Evolutionary conservation across 2,797 vertebrate genomes (phyloP).

Genomic region (Schizopygopsis malacanthus): DNA sequence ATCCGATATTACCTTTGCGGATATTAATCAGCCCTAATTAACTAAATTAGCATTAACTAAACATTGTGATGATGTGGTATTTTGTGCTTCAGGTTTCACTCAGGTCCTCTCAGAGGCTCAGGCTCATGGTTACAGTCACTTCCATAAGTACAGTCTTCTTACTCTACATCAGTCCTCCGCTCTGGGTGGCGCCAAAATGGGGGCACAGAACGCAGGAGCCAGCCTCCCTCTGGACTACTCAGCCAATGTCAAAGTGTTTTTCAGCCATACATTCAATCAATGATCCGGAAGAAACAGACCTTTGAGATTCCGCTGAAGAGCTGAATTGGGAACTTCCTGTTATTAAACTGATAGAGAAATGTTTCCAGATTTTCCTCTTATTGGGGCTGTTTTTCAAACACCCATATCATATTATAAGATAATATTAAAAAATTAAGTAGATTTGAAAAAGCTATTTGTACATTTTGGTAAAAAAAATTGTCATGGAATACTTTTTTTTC

Average conservation of each 20-base stretch:
- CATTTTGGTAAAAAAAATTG: neutral
- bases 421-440: neutral
- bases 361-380: neutral
- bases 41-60: neutral
- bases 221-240: constrained; percentile 80
- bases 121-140: constrained; percentile 62
- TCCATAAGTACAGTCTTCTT: constrained; percentile 86
- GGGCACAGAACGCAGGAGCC: constrained; percentile 74
- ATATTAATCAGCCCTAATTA: neutral
- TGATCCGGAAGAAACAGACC: neutral
- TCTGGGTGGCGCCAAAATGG: constrained; percentile 85
- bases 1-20: neutral
- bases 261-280: constrained; percentile 78
- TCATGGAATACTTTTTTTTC: neutral
- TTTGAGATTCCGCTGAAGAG: constrained; percentile 31
- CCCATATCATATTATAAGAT: neutral
- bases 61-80: constrained; percentile 39
- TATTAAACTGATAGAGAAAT: constrained; percentile 1
- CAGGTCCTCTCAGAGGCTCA: constrained; percentile 72
- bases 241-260: constrained; percentile 81
- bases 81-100: constrained; percentile 80
- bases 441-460: neutral
- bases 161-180: constrained; percentile 83
- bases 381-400: neutral
- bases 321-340: neutral